Evolutionary conservation across 1,140 invertebrate species (phyloP).

Genomic region (Fopius arisanus): DNA sequence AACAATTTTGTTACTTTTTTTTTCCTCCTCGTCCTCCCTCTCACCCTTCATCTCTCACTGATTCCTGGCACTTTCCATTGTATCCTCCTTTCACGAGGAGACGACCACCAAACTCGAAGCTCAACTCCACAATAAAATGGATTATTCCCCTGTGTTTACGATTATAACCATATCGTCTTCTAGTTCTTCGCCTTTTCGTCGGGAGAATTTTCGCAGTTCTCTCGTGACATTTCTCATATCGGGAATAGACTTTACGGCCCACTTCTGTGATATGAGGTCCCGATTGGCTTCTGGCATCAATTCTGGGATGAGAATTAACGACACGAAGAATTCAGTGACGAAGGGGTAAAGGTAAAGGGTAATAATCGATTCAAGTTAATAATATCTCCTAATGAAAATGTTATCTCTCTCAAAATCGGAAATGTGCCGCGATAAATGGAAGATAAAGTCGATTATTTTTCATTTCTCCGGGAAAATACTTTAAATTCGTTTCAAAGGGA

Average conservation of each 20-base stretch:
- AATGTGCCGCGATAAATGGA: no score
- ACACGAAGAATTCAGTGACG: no score
- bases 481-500: no score
- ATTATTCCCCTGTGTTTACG: background rate
- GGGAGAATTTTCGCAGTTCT: background rate
- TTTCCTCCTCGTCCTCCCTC: background rate
- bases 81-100: background rate
- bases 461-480: no score
- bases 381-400: no score
- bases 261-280: background rate
- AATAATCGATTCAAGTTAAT: no score
- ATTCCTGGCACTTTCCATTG: background rate
- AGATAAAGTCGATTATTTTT: no score
- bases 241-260: background rate
- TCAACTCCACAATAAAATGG: background rate
- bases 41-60: background rate
- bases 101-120: background rate
- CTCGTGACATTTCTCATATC: background rate
- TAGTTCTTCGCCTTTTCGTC: background rate
- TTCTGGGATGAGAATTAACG: no score
- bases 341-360: no score
- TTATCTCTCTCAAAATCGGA: no score
- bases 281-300: background rate
- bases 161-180: background rate
- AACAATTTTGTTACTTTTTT: background rate